phyloP scores from a whole-genome alignment of 2,113 vertebrate genomes.

The Elephantulus edwardii region DNA sequence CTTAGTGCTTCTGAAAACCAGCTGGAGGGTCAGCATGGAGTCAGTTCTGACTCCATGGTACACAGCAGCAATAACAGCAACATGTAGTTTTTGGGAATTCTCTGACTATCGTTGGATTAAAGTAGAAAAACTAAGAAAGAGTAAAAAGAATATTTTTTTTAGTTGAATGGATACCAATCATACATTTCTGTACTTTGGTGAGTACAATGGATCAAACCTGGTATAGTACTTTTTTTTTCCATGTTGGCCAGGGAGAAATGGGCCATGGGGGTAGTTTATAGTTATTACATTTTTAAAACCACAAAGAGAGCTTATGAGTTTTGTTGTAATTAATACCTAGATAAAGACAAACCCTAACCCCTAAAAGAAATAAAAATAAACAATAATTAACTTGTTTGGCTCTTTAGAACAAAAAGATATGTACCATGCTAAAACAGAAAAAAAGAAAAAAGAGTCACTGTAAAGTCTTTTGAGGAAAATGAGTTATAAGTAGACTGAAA shows the following conservation, averaged over 20 bases:
- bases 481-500: slow-evolving; percentile 16
- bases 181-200: background rate
- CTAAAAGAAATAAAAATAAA: background rate
- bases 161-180: background rate
- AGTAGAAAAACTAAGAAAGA: background rate
- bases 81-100: background rate
- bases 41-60: too few species aligned
- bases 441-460: too few species aligned
- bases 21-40: too few species aligned
- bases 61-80: too few species aligned
- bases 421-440: background rate
- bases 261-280: too few species aligned
- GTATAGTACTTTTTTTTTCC: background rate
- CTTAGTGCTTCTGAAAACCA: too few species aligned
- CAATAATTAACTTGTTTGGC: background rate
- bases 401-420: background rate
- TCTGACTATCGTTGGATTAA: background rate
- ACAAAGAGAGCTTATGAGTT: background rate
- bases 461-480: too few species aligned
- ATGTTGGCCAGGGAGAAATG: background rate
- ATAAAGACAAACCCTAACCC: too few species aligned
- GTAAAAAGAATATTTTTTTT: background rate
- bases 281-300: background rate
- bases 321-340: too few species aligned
- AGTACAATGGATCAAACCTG: background rate